Conservation (phyloP, 2,888 invertebrate species). For the Sphinx pinastri region DNA sequence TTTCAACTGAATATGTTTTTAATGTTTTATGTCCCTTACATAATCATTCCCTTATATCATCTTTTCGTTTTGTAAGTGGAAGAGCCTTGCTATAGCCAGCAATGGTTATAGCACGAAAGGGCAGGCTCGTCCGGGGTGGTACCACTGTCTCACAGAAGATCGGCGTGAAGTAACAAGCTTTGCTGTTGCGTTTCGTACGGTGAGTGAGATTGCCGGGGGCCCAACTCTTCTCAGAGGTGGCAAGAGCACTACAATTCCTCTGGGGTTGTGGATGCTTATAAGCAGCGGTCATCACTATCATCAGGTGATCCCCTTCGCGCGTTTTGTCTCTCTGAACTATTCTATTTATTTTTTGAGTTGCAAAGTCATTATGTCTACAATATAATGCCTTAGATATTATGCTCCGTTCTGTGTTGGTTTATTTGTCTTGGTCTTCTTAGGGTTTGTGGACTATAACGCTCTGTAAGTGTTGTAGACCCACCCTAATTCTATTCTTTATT, state of each 20-base stretch:
- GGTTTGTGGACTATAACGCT: no score
- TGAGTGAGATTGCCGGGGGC: slow-evolving; percentile 9
- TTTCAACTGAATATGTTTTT: no score
- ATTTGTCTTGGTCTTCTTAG: no score
- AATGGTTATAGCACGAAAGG: neutral
- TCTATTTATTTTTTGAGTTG: neutral
- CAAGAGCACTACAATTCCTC: neutral
- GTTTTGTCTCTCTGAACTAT: neutral
- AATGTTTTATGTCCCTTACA: no score
- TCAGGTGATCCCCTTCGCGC: neutral
- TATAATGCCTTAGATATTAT: no score
- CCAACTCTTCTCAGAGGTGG: neutral
- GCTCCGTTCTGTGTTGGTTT: no score
- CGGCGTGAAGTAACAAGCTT: slow-evolving; percentile 4
- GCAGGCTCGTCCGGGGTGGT: slow-evolving; percentile 3
- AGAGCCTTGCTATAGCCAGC: slow-evolving; percentile 2
- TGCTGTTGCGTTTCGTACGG: neutral
- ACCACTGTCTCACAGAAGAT: slow-evolving; percentile 6
- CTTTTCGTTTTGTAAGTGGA: slow-evolving; percentile 6
- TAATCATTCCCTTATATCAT: no score
- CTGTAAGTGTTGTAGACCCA: no score
- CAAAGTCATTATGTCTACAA: neutral
- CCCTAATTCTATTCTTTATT: neutral
- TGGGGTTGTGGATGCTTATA: neutral
- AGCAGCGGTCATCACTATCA: neutral